A percentile compares a stretch with the other conserved stretches of the same genome.
Conservation (phyloP, 53 echinoderm and acorn worm genomes). For the Arbacia lixula region DNA sequence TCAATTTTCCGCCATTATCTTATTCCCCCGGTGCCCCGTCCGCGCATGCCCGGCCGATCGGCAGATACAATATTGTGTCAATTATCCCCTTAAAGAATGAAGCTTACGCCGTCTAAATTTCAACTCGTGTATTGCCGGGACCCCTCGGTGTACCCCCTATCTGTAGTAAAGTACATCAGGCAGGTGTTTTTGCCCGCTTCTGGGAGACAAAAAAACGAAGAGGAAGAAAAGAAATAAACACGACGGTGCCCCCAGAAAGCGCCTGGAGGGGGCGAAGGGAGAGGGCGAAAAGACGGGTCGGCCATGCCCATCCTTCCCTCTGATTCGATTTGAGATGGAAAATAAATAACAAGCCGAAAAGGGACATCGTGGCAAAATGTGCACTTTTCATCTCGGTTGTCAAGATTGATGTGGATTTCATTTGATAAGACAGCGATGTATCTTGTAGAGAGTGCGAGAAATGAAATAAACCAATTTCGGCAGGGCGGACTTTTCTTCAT, state of each 20-base stretch:
- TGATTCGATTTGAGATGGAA: slow-evolving; percentile 56
- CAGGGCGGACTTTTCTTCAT: not conserved
- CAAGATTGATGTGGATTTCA: slow-evolving; percentile 17
- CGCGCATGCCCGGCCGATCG: slow-evolving; percentile 30
- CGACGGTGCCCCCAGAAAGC: not conserved
- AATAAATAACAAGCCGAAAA: slow-evolving; percentile 42
- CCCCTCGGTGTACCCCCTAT: not conserved
- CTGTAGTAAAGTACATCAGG: slow-evolving; percentile 20
- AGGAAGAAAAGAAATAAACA: not conserved
- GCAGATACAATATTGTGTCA: slow-evolving; percentile 58
- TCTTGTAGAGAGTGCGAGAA: slow-evolving; percentile 3
- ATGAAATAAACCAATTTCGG: slow-evolving; percentile 22
- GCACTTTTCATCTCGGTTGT: slow-evolving; percentile 19
- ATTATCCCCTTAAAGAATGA: slow-evolving; percentile 51
- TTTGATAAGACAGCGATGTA: slow-evolving; percentile 41
- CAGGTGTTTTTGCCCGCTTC: slow-evolving; percentile 34
- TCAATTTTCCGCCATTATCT: slow-evolving; percentile 50
- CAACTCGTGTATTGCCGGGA: slow-evolving; percentile 30
- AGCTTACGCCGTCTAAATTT: slow-evolving; percentile 45
- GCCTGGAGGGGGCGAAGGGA: slow-evolving; percentile 26
- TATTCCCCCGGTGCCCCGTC: slow-evolving; percentile 23
- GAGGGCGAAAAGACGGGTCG: not conserved
- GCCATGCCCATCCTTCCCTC: not conserved
- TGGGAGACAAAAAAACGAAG: not conserved
- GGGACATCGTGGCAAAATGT: slow-evolving; percentile 5